phyloP scores from a whole-genome alignment of 2,888 invertebrate species.

The Archips crataeganus region DNA sequence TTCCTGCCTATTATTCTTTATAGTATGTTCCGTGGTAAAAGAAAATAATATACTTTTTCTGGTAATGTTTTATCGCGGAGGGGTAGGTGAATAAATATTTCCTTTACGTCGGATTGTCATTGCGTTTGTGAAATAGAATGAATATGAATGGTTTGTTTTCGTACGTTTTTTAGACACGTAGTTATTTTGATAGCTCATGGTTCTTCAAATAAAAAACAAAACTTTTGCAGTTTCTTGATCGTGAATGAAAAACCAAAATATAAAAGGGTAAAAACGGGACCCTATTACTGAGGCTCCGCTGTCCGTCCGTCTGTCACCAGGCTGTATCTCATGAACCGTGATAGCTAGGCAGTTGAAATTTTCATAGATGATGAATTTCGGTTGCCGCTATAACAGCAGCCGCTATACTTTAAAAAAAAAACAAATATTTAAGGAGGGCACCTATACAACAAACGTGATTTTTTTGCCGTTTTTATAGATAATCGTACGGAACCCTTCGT shows the following conservation, averaged over 20 bases:
- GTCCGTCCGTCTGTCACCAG: too few relatives aligned
- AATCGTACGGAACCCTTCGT: too few relatives aligned
- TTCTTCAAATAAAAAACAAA: background rate
- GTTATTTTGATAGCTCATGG: background rate
- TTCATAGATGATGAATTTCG: too few relatives aligned
- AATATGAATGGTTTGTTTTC: constrained; percentile 22
- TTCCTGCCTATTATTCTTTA: constrained; percentile 41
- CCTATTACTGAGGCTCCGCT: too few relatives aligned
- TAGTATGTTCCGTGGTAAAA: constrained; percentile 39
- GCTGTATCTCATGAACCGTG: too few relatives aligned
- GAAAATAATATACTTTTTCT: constrained; percentile 40
- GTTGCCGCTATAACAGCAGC: too few relatives aligned
- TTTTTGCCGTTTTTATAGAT: too few relatives aligned
- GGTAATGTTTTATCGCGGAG: constrained; percentile 39
- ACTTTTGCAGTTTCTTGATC: background rate
- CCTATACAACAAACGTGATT: too few relatives aligned
- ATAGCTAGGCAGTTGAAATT: too few relatives aligned
- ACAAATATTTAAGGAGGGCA: too few relatives aligned
- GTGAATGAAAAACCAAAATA: background rate
- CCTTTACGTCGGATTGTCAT: constrained; percentile 32
- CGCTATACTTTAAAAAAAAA: too few relatives aligned
- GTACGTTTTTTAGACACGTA: background rate
- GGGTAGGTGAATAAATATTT: constrained; percentile 39
- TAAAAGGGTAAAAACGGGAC: background rate
- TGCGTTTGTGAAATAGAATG: constrained; percentile 27